Evolutionary conservation across 2,797 vertebrate genomes (phyloP).

Genomic region (Channa striata): DNA sequence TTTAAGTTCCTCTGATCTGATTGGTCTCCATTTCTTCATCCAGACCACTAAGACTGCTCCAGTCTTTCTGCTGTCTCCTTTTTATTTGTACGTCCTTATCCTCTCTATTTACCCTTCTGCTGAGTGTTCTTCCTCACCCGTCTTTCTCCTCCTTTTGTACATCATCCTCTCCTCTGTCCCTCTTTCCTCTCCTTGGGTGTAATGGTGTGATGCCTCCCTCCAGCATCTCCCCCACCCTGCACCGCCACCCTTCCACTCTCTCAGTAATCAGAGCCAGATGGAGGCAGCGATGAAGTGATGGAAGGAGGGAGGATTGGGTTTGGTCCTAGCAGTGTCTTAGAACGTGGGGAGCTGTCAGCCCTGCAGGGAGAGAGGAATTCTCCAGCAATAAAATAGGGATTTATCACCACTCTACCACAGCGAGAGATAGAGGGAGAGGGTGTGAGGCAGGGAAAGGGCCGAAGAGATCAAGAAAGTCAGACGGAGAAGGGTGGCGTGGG

Average conservation of each 20-base stretch:
- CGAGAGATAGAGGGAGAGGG: conserved; percentile 63
- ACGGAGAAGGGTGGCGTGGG: conserved; percentile 54
- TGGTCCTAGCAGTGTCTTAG: conserved; percentile 93
- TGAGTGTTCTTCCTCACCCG: conserved; percentile 10
- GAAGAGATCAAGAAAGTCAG: conserved; percentile 66
- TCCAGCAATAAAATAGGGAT: conserved; percentile 98
- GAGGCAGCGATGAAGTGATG: conserved; percentile 86
- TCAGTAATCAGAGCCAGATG: conserved; percentile 99
- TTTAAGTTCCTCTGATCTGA: conserved; percentile 60
- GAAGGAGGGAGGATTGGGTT: conserved; percentile 80
- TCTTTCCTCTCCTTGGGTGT: conserved; percentile 84
- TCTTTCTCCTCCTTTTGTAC: conserved; percentile 46
- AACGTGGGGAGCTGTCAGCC: conserved; percentile 98
- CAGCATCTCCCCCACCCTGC: conserved; percentile 28
- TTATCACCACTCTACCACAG: conserved; percentile 98
- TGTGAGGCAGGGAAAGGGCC: conserved; percentile 58
- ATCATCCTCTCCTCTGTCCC: conserved; percentile 61
- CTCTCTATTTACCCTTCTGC: conserved; percentile 64
- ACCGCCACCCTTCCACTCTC: conserved; percentile 68
- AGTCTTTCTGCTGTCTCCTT: conserved; percentile 3
- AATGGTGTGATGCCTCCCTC: conserved; percentile 81
- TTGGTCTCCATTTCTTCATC: conserved; percentile 52
- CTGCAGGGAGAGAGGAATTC: conserved; percentile 97
- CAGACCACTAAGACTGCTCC: conserved; percentile 2
- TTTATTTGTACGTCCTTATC: neutral